These are phyloP conservation scores for Regulus satrapa DNA, from an alignment of 2,113 vertebrate genomes.

Conservation along the genomic window DNA sequence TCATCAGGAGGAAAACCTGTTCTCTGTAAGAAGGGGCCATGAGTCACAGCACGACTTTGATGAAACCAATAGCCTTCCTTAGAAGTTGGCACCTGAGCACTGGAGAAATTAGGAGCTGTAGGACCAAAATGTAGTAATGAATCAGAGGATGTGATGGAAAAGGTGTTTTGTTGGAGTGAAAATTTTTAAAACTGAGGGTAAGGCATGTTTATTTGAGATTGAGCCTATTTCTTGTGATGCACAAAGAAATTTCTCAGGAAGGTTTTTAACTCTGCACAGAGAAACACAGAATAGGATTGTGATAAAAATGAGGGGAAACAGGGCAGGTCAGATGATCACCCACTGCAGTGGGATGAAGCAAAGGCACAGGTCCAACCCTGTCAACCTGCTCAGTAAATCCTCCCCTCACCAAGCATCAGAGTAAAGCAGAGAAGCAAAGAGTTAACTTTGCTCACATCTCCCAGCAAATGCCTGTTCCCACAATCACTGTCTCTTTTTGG, in stretches of 20 bases:
- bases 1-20: not conserved
- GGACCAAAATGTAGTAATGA: not conserved
- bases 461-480: not conserved
- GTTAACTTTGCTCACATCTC: not conserved
- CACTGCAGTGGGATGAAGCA: not conserved
- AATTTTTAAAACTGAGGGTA: not conserved
- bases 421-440: not conserved
- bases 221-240: not conserved
- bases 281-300: not conserved
- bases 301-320: not conserved
- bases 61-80: not conserved
- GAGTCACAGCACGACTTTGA: conserved; percentile 7
- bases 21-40: not conserved
- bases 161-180: not conserved
- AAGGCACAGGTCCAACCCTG: not conserved
- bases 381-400: not conserved
- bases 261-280: not conserved
- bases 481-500: conserved; percentile 10
- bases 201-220: not conserved
- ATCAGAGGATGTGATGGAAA: not conserved
- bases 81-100: not conserved
- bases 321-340: not conserved
- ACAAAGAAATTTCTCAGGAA: not conserved
- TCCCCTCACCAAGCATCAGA: not conserved
- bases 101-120: not conserved